phyloP scores from a whole-genome alignment of 2,888 invertebrate genomes.

The Geophilus truncorum region DNA sequence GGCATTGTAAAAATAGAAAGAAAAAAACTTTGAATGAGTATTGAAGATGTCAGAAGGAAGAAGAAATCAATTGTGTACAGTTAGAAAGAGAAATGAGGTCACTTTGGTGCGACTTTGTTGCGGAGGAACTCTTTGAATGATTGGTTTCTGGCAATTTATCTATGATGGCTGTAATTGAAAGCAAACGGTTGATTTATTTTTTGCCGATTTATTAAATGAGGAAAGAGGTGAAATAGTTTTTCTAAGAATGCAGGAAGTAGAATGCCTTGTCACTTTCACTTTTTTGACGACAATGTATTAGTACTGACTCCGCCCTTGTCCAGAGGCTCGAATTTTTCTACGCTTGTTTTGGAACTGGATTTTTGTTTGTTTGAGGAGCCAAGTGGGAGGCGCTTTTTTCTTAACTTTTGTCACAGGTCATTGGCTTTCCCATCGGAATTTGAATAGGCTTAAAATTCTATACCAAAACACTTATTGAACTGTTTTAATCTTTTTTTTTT shows the following conservation, averaged over 20 bases:
- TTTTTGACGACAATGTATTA: not conserved
- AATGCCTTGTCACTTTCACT: not conserved
- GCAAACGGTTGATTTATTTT: not conserved
- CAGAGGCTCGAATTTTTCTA: not conserved
- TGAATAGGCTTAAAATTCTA: not conserved
- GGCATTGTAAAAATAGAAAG: not conserved
- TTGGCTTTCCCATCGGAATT: conserved; percentile 5
- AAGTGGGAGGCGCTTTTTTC: not conserved
- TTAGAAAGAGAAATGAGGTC: not conserved
- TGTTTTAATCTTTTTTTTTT: not conserved
- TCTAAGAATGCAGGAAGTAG: not conserved
- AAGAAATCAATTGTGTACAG: conserved; percentile 14
- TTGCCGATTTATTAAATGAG: not conserved
- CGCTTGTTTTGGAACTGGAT: conserved; percentile 6
- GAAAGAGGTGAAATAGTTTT: not conserved
- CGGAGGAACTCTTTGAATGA: not conserved
- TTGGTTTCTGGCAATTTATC: not conserved
- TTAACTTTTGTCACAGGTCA: conserved; percentile 8
- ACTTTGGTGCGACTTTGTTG: not conserved
- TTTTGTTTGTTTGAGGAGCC: not conserved
- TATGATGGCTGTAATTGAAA: not conserved
- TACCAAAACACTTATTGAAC: not conserved
- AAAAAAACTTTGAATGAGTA: not conserved
- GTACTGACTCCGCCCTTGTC: not conserved
- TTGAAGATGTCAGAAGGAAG: not conserved